Conservation (phyloP, 2,888 invertebrate genomes). For the Pogonocherus hispidulus region DNA sequence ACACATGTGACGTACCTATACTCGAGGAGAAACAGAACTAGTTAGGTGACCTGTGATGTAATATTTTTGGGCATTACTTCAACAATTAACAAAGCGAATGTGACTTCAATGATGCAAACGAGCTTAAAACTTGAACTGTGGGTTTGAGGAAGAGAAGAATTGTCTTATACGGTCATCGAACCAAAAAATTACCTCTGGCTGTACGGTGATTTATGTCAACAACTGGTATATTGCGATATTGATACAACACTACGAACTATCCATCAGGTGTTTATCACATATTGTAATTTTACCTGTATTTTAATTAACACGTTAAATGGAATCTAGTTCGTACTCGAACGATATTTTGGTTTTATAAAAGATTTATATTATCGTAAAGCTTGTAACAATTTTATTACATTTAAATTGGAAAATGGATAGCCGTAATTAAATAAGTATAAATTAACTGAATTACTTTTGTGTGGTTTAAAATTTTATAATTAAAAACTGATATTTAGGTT, state of each 20-base stretch:
- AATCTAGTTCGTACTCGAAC: no score
- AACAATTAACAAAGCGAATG: background rate
- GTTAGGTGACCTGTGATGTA: constrained; percentile 13
- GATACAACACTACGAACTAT: no score
- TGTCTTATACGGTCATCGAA: constrained; percentile 35
- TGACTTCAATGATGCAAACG: constrained; percentile 9
- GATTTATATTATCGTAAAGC: no score
- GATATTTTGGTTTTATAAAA: no score
- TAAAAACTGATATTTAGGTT: constrained; percentile 8
- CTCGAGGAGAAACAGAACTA: background rate
- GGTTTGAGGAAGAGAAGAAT: background rate
- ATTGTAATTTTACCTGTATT: no score
- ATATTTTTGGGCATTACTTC: constrained; percentile 12
- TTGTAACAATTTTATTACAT: no score
- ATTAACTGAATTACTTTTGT: no score
- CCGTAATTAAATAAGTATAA: no score
- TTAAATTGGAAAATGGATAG: no score
- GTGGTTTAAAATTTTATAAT: background rate
- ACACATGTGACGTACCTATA: no score
- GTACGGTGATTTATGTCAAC: constrained; percentile 37
- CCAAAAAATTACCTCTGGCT: constrained; percentile 35
- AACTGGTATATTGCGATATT: constrained; percentile 34
- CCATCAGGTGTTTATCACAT: no score
- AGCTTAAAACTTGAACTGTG: constrained; percentile 20
- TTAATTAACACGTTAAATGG: no score